A percentile compares a stretch with the other conserved stretches of the same genome.
Conservation (phyloP, 2,888 invertebrate genomes). For the Lordiphosa andalusiaca region DNA sequence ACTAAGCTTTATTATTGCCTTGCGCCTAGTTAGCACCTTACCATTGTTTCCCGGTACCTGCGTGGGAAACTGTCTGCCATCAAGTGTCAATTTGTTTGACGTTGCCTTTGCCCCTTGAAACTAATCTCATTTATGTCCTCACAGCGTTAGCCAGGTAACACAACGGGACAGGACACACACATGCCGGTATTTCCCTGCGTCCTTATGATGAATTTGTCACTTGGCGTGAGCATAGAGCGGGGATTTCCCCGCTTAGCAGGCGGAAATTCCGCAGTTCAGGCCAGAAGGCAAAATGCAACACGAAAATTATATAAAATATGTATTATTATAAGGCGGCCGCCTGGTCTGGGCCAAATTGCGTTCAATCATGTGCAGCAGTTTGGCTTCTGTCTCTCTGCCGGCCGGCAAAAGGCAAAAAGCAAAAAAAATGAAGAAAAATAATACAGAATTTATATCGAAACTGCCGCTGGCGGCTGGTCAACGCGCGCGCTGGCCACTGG, state of each 20-base stretch:
- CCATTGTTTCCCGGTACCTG: constrained; percentile 39
- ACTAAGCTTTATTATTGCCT: too few relatives aligned
- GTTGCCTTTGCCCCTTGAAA: constrained; percentile 5
- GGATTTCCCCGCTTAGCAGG: constrained; percentile 49
- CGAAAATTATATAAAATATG: constrained; percentile 21
- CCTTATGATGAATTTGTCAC: constrained; percentile 66
- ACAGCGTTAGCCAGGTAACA: constrained; percentile 46
- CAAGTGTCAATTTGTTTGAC: constrained; percentile 11
- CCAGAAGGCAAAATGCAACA: constrained; percentile 2
- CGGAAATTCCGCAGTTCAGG: constrained; percentile 53
- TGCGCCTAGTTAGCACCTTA: too few relatives aligned
- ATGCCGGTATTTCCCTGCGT: constrained; percentile 63
- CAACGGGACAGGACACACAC: constrained; percentile 44
- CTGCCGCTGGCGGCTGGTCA: constrained; percentile 36
- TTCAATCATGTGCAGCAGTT: constrained; percentile 33
- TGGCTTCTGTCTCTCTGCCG: constrained; percentile 36
- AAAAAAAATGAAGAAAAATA: constrained; percentile 37
- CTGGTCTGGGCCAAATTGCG: constrained; percentile 30
- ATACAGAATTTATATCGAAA: constrained; percentile 47
- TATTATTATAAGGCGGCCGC: constrained; percentile 45
- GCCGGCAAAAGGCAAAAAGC: too few relatives aligned
- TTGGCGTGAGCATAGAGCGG: constrained; percentile 51
- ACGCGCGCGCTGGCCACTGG: constrained; percentile 48
- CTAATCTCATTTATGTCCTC: constrained; percentile 32
- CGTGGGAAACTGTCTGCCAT: constrained; percentile 52